Percentiles rank a stretch among this genome's conserved stretches.
phyloP scores from a whole-genome alignment of 2,888 invertebrate species.

The Ptychoptera albimana region DNA sequence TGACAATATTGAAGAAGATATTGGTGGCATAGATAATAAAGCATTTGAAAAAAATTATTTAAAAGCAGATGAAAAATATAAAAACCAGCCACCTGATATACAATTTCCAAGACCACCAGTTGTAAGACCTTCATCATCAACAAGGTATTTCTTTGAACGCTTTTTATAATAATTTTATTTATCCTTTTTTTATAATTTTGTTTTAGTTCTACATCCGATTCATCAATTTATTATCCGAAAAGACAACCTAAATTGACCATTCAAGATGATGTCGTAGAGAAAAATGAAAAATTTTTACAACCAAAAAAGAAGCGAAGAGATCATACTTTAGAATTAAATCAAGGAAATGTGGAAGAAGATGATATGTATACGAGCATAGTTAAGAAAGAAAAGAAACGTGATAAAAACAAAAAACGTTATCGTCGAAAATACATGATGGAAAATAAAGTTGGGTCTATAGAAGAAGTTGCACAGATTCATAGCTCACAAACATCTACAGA shows the following conservation, averaged over 20 bases:
- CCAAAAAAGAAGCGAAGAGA: slow-evolving; percentile 16
- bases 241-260: slow-evolving; percentile 25
- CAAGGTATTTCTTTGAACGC: slow-evolving; percentile 7
- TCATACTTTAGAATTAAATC: slow-evolving; percentile 18
- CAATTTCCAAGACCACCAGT: slow-evolving; percentile 15
- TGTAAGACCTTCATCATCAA: slow-evolving; percentile 12
- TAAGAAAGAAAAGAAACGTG: slow-evolving; percentile 11
- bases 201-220: slow-evolving; percentile 23
- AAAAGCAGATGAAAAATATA: slow-evolving; percentile 1
- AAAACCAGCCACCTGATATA: slow-evolving; percentile 8
- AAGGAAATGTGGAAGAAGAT: slow-evolving; percentile 23
- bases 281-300: slow-evolving; percentile 23
- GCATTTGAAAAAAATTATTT: slow-evolving; percentile 19
- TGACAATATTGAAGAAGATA: neutral
- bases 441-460: slow-evolving; percentile 29
- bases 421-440: slow-evolving; percentile 26
- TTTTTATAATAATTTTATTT: neutral
- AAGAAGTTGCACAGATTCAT: slow-evolving; percentile 21
- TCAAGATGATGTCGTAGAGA: slow-evolving; percentile 25
- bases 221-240: slow-evolving; percentile 29
- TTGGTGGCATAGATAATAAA: slow-evolving; percentile 22
- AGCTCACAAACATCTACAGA: slow-evolving; percentile 24
- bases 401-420: slow-evolving; percentile 17
- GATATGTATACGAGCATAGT: slow-evolving; percentile 8
- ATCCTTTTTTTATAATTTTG: neutral